Percentiles rank a stretch among this genome's conserved stretches.
Evolutionary conservation across 2,888 invertebrate genomes (phyloP).

Genomic region (Xestobium rufovillosum): DNA sequence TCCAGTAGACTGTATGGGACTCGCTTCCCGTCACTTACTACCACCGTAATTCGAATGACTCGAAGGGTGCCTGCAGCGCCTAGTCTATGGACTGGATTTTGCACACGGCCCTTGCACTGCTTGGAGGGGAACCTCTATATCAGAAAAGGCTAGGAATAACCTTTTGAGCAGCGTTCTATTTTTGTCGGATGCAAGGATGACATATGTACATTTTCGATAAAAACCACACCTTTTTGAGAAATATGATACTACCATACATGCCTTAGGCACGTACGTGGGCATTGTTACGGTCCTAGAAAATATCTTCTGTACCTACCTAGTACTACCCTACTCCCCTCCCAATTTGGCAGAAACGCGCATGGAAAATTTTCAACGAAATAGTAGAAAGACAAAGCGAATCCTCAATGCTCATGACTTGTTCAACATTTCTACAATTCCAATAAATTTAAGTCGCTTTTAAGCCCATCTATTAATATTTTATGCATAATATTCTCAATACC

Average conservation of each 20-base stretch:
- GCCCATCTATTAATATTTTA: too few species aligned
- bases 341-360: too few species aligned
- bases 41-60: conserved; percentile 55
- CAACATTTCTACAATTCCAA: too few species aligned
- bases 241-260: conserved; percentile 35
- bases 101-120: conserved; percentile 50
- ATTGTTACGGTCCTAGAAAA: too few species aligned
- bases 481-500: too few species aligned
- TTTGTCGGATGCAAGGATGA: conserved; percentile 44
- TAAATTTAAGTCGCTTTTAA: too few species aligned
- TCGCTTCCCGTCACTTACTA: conserved; percentile 49
- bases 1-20: conserved; percentile 30
- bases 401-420: too few species aligned
- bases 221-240: conserved; percentile 41
- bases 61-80: conserved; percentile 43
- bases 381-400: too few species aligned
- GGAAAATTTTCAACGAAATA: too few species aligned
- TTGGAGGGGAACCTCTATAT: conserved; percentile 21
- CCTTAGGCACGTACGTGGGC: conserved; percentile 8
- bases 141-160: conserved; percentile 41
- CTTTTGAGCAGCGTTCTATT: conserved; percentile 48
- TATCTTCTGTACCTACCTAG: too few species aligned
- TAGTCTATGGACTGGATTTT: conserved; percentile 53
- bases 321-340: too few species aligned
- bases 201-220: conserved; percentile 40